phyloP scores from a whole-genome alignment of 2,113 vertebrate genomes.

The Neogobius melanostomus region DNA sequence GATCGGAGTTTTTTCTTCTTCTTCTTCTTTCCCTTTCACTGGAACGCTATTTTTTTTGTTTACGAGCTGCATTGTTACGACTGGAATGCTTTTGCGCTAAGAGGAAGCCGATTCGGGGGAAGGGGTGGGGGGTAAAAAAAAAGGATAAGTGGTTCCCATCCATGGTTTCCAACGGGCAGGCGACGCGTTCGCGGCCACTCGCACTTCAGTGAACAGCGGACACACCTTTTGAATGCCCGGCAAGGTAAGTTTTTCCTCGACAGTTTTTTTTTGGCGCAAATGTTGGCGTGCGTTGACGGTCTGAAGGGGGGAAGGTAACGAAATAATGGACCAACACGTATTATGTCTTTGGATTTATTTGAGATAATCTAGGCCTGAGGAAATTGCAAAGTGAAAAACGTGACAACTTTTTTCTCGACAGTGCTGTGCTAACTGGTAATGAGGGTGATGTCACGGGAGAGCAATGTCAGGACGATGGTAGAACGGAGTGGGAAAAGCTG shows the following conservation, averaged over 20 bases:
- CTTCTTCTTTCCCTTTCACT: not conserved
- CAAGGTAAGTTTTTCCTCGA: slow-evolving; percentile 69
- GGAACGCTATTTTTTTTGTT: not conserved
- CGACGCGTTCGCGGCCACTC: slow-evolving; percentile 40
- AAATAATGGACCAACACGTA: too few relatives aligned
- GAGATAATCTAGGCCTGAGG: too few relatives aligned
- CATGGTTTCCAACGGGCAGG: slow-evolving; percentile 54
- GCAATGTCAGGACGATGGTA: too few relatives aligned
- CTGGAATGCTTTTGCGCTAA: slow-evolving; percentile 42
- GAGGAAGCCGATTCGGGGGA: slow-evolving; percentile 27
- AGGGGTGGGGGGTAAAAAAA: slow-evolving; percentile 13
- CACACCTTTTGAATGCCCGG: slow-evolving; percentile 76
- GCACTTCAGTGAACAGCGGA: slow-evolving; percentile 54
- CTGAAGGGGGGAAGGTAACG: too few relatives aligned
- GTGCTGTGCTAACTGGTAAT: too few relatives aligned
- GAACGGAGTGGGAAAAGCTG: too few relatives aligned
- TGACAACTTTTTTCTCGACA: too few relatives aligned
- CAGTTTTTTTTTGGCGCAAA: not conserved
- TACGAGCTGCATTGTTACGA: slow-evolving; percentile 32
- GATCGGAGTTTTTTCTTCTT: slow-evolving; percentile 18
- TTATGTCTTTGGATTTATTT: too few relatives aligned
- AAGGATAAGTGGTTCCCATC: slow-evolving; percentile 42
- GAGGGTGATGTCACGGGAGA: too few relatives aligned
- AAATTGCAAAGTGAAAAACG: too few relatives aligned
- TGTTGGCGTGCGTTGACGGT: slow-evolving; percentile 16